Conservation (phyloP, 2,113 vertebrate genomes). For the Emberiza fucata region DNA sequence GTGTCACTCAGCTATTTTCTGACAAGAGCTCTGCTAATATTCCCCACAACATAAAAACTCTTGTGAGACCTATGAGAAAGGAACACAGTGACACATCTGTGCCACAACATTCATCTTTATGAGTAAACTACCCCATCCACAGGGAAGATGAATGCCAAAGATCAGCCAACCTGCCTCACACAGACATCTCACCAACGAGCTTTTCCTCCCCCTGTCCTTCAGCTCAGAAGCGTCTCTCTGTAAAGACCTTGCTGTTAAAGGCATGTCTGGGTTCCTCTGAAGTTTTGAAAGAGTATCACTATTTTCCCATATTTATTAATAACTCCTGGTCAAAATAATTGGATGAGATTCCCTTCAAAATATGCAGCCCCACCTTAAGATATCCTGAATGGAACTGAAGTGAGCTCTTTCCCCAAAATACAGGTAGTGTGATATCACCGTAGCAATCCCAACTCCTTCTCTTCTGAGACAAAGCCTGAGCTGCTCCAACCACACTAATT, state of each 20-base stretch:
- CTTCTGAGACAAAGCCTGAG: not conserved
- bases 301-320: not conserved
- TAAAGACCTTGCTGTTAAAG: not conserved
- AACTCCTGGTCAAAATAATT: not conserved
- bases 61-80: slow-evolving; percentile 13
- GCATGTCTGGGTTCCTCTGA: not conserved
- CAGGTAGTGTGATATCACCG: not conserved
- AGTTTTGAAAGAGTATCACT: not conserved
- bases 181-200: not conserved
- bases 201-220: slow-evolving; percentile 39
- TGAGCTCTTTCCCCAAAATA: not conserved
- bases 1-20: not conserved
- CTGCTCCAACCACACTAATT: not conserved
- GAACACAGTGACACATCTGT: not conserved
- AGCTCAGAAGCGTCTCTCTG: not conserved
- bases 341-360: not conserved
- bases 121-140: slow-evolving; percentile 43
- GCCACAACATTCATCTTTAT: slow-evolving; percentile 60
- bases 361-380: not conserved
- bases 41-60: slow-evolving; percentile 10
- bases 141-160: slow-evolving; percentile 53
- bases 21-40: slow-evolving; percentile 33
- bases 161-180: slow-evolving; percentile 8
- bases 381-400: not conserved
- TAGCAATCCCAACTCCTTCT: not conserved